Conservation (phyloP, 2,797 vertebrate species). For the Heliangelus exortis region DNA sequence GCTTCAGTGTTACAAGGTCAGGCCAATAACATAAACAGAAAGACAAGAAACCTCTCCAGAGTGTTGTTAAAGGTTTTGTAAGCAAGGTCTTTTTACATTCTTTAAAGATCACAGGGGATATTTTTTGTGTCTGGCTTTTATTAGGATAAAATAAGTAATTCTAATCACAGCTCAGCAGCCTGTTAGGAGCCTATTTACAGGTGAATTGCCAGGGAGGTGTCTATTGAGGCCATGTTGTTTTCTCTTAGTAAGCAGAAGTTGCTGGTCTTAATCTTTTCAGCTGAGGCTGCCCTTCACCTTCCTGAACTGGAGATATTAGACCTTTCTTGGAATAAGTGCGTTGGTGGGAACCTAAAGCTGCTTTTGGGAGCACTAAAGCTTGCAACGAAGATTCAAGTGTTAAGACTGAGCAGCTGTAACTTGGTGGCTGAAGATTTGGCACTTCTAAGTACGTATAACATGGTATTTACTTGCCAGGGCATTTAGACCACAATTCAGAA, state of each 20-base stretch:
- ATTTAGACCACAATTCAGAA: constrained; percentile 33
- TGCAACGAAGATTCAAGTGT: constrained; percentile 78
- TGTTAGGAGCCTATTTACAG: neutral
- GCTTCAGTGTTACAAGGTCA: neutral
- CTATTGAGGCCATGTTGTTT: constrained; percentile 18
- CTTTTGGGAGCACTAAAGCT: constrained; percentile 83
- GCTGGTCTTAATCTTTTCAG: constrained; percentile 77
- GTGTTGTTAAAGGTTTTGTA: neutral
- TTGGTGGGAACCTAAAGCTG: constrained; percentile 84
- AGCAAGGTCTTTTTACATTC: neutral
- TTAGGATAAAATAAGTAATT: neutral
- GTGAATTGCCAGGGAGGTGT: constrained; percentile 48
- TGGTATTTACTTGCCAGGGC: constrained; percentile 20
- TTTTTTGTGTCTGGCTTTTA: neutral
- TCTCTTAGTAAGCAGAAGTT: constrained; percentile 65
- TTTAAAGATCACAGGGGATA: neutral
- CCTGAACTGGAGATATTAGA: constrained; percentile 82
- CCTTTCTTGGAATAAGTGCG: constrained; percentile 92
- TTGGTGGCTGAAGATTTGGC: constrained; percentile 84
- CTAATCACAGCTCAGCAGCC: neutral
- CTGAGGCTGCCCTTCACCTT: constrained; percentile 79
- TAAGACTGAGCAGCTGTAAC: constrained; percentile 90
- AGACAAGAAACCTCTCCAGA: neutral
- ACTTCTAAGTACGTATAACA: constrained; percentile 81
- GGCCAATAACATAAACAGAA: neutral